Evolutionary conservation across 2,797 vertebrate species (phyloP), one percentile per base, ranked within the genome.

Genomic region (Microctenopoma steveboyesi): DNA sequence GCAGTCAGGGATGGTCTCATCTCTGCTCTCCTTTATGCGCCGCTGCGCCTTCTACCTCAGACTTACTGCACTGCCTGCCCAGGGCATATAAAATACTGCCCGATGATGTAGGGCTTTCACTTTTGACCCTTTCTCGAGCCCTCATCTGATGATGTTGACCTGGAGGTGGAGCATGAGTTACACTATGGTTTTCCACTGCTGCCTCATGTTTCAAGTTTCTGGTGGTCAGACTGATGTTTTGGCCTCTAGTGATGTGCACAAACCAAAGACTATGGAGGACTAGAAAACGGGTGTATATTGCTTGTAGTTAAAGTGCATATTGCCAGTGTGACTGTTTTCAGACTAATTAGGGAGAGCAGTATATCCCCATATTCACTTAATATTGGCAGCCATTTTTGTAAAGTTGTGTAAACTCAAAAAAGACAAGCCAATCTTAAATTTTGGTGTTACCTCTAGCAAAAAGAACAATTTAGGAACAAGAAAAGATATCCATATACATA

Each of bases 1-100:
- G 55, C n/a, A 6, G 68, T 76, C 72, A 69, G 56, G 58, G 49
- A 53, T 70, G 25, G 61, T 60, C 66, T 72, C 35, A 53, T 72
- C 52, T 62, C 53, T 48, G 57, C 53, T 75, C 47, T 60, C 55
- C 62, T 71, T 57, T 74, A 56, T 63, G 42, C 1, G 7, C 28
- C 7, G 10, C 51, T 57, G 56, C 56, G 54, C 25, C 49, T 37
- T 54, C 50, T 68, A 42, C 54, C 63, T 35, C 33, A 47, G 43
- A 69, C 77, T 73, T 69, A 43, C 57, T 6, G 7, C 48, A 63
- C 3, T 15, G 60, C 78, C 69, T 48, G 48, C 68, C 73, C 15
- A 0, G 46, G 49, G 52, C 71, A 39, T 18, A 43, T 40, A 49
- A 45, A 79, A 64, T 69, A 59, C 48, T 9, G 14, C 49, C 52